A percentile compares a stretch with the other conserved stretches of the same genome.
Conservation (phyloP, 2,797 vertebrate genomes). For the Cyprinodon diabolis region DNA sequence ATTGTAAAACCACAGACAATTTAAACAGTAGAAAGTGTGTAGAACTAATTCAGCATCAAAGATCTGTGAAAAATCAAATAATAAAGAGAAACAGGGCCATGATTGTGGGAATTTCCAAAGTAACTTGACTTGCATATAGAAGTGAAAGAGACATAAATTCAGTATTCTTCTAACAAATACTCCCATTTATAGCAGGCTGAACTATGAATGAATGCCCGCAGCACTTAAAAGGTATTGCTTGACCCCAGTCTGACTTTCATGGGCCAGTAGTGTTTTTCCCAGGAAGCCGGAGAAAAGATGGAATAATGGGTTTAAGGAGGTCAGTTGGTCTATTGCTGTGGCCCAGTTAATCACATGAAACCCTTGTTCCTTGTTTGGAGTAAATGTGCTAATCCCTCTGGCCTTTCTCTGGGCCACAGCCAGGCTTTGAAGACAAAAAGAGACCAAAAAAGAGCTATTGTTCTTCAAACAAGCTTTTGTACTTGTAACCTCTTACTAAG, state of each 20-base stretch:
- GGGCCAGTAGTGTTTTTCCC: slow-evolving; percentile 38
- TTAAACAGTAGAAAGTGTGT: not conserved
- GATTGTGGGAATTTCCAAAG: not conserved
- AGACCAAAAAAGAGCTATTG: slow-evolving; percentile 58
- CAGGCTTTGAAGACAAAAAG: slow-evolving; percentile 55
- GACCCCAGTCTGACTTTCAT: slow-evolving; percentile 16
- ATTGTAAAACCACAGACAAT: not conserved
- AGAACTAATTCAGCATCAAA: not conserved
- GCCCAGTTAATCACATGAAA: slow-evolving; percentile 63
- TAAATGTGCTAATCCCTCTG: slow-evolving; percentile 72
- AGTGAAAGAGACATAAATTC: not conserved
- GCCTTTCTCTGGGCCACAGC: slow-evolving; percentile 45
- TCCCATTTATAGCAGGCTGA: not conserved
- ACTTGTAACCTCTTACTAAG: slow-evolving; percentile 45
- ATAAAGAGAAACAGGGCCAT: not conserved
- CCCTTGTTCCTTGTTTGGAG: slow-evolving; percentile 68
- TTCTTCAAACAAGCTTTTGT: slow-evolving; percentile 65
- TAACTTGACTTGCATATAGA: not conserved
- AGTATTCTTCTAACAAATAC: not conserved
- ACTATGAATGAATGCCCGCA: not conserved
- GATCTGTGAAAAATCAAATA: not conserved
- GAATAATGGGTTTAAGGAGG: slow-evolving; percentile 44
- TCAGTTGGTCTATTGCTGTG: slow-evolving; percentile 54
- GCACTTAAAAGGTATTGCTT: slow-evolving; percentile 3
- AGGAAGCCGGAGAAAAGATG: slow-evolving; percentile 47